Evolutionary conservation across 1,140 invertebrate species (phyloP).

Genomic region (Nixonia krombeini): DNA sequence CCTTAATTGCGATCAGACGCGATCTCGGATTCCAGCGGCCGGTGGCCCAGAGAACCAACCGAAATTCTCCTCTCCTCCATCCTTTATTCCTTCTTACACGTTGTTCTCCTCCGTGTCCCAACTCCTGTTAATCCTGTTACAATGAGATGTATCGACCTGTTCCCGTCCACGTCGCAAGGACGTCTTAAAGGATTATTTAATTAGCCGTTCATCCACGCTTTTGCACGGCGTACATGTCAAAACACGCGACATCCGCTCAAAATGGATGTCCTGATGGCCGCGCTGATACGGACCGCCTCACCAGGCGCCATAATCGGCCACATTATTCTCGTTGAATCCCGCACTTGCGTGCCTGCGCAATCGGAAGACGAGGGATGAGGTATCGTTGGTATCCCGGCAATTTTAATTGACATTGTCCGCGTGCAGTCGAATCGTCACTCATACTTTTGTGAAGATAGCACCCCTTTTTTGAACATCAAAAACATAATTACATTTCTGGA

Average conservation of each 20-base stretch:
- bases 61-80: conserved; percentile 29
- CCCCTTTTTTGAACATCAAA: too few species aligned
- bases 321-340: too few species aligned
- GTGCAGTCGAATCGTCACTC: background rate
- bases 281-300: too few species aligned
- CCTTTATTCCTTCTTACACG: conserved; percentile 34
- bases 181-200: conserved; percentile 68
- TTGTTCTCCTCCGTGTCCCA: conserved; percentile 56
- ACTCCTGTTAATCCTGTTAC: conserved; percentile 71
- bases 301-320: too few species aligned
- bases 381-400: background rate
- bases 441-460: too few species aligned
- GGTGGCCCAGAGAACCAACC: conserved; percentile 42
- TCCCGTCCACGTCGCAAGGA: conserved; percentile 55
- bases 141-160: conserved; percentile 71
- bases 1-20: conserved; percentile 69
- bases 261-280: too few species aligned
- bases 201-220: conserved; percentile 54
- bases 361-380: background rate
- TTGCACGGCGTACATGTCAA: too few species aligned
- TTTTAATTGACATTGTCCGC: background rate
- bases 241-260: background rate
- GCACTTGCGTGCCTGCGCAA: background rate
- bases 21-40: conserved; percentile 64
- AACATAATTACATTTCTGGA: too few species aligned